Evolutionary conservation across 2,888 invertebrate genomes (phyloP).

Genomic region (Steinernema hermaphroditum): DNA sequence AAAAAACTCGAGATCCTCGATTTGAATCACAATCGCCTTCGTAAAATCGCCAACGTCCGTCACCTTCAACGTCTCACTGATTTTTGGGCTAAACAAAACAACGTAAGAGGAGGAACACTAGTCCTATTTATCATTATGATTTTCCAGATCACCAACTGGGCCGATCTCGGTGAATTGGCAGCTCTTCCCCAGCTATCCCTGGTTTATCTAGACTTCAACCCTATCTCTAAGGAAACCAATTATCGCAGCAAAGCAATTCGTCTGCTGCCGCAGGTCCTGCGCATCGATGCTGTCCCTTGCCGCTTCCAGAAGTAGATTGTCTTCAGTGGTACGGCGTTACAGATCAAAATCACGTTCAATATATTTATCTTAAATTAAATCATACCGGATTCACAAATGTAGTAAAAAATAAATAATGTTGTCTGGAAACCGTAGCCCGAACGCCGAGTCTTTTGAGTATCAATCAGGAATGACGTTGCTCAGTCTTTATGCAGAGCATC

Average conservation of each 20-base stretch:
- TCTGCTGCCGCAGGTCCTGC: neutral
- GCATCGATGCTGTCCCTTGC: neutral
- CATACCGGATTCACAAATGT: no score
- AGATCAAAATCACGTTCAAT: no score
- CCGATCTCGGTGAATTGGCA: conserved; percentile 44
- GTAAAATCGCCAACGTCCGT: conserved; percentile 45
- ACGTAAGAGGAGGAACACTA: conserved; percentile 34
- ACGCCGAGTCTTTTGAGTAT: no score
- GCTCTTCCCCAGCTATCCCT: conserved; percentile 45
- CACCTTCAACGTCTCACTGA: conserved; percentile 56
- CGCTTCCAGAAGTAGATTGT: neutral
- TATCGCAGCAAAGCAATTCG: conserved; percentile 1
- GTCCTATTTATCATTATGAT: neutral
- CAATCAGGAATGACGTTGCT: neutral
- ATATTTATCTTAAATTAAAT: no score
- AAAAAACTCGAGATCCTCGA: conserved; percentile 54
- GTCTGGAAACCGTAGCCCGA: no score
- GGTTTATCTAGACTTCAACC: conserved; percentile 56
- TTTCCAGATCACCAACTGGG: conserved; percentile 27
- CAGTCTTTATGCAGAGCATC: conserved; percentile 76
- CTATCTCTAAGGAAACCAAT: conserved; percentile 37
- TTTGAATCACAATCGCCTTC: conserved; percentile 56
- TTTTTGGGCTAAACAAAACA: conserved; percentile 60
- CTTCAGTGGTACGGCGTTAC: no score
- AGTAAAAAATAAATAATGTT: no score